phyloP scores from a whole-genome alignment of 1,140 invertebrate species.

The Andricus grossulariae region DNA sequence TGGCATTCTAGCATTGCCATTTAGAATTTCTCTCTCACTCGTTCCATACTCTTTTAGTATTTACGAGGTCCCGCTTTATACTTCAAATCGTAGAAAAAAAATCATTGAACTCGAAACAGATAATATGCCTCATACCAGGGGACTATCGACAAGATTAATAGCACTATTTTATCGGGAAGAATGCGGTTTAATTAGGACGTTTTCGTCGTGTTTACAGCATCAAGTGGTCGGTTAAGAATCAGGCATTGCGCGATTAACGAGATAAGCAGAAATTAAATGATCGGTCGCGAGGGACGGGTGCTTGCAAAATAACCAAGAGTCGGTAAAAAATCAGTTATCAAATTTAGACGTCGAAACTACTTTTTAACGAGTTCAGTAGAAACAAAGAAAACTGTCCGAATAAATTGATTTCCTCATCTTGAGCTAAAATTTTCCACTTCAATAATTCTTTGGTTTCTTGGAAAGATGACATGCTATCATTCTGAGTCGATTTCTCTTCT shows the following conservation, averaged over 20 bases:
- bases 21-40: background rate
- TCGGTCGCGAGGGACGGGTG: background rate
- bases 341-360: background rate
- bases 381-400: background rate
- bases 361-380: background rate
- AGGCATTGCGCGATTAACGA: slow-evolving; percentile 1
- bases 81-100: background rate
- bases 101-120: background rate
- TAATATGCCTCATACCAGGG: background rate
- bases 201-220: slow-evolving; percentile 5
- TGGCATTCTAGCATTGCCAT: background rate
- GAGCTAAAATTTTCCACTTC: background rate
- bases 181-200: slow-evolving; percentile 2
- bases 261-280: slow-evolving; percentile 3
- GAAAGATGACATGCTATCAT: background rate
- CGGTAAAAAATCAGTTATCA: background rate
- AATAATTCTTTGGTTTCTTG: background rate
- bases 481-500: too few relatives aligned
- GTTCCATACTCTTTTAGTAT: background rate
- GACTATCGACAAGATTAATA: slow-evolving; percentile 16
- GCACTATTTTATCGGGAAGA: background rate
- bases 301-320: background rate
- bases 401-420: background rate
- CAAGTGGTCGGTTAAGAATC: background rate
- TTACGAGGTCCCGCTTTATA: background rate